Base-by-base conservation (phyloP, 1,140 invertebrate genomes). In the Diabrotica undecimpunctata region DNA sequence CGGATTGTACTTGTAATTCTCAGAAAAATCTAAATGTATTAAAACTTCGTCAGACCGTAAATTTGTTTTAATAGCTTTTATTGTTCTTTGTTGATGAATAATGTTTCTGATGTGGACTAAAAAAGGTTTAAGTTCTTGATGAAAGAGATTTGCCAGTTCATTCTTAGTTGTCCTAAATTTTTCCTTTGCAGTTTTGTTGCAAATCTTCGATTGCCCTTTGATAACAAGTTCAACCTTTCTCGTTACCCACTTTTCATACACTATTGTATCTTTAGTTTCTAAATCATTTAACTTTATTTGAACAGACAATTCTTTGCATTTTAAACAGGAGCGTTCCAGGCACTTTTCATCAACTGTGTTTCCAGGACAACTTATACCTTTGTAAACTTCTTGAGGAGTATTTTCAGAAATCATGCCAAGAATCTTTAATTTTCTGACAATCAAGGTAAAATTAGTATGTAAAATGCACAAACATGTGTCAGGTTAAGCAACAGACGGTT, bases 211-310 rank as follows among this genome's bases (percentile, higher is more conserved):
- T 53, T 53, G n/a, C 14, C 51, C 51, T 53, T 53, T 53, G n/a
- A 53, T 53, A 14, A 53, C 14, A 12, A 53, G 14, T 14, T 11
- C 14, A 12, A 12, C n/a, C 51, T 53, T 53, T 53, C 51, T 8
- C 51, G 51, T 53, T 25, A 25, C 25, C 25, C 25, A 25, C 25
- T 25, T 25, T 25, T 25, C 25, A 25, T 25, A 25, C 25, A 53
- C n/a, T 53, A 53, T n/a, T 53, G 51, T 53, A 12, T 53, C 51
- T 53, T 53, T 14, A 53, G n/a, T 14, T 53, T 53, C 51, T 53
- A 12, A n/a, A 14, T 53, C n/a, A 14, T 53, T 53, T 53, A 53
- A 53, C 25, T 25, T 25, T 12, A 53, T 53, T 53, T 53, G n/a
- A 6, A 53, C 14, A 12, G n/a, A 14, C 14, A 12, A 12, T 12